phyloP scores from a whole-genome alignment of 2,797 vertebrate genomes.

The Sebastes reedi region DNA sequence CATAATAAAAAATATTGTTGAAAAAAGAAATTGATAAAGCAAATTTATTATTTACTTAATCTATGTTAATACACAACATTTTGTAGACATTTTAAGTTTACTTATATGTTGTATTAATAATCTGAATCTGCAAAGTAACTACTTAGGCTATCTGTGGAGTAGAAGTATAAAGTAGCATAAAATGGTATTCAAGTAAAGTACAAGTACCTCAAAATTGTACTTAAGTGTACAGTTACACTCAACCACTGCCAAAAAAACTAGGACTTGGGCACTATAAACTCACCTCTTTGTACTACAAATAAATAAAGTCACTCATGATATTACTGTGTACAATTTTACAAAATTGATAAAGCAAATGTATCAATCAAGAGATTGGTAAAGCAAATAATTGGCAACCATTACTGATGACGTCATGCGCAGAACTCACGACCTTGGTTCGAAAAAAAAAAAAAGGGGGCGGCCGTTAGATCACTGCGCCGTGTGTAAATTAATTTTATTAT shows the following conservation, averaged over 20 bases:
- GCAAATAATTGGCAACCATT: slow-evolving; percentile 34
- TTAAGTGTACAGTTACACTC: not conserved
- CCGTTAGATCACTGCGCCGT: no score
- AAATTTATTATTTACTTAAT: not conserved
- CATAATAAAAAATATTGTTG: no score
- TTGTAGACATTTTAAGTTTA: not conserved
- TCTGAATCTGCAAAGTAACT: not conserved
- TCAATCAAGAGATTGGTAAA: not conserved
- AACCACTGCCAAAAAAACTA: not conserved
- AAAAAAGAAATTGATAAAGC: not conserved
- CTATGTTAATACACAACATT: not conserved
- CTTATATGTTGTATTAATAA: not conserved
- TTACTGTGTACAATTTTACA: not conserved
- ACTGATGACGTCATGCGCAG: slow-evolving; percentile 74
- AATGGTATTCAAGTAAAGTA: not conserved
- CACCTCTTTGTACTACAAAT: not conserved
- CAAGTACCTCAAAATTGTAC: not conserved
- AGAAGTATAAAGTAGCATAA: not conserved
- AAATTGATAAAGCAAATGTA: not conserved
- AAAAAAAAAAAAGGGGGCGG: not conserved
- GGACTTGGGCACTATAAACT: not conserved
- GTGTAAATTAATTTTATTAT: no score
- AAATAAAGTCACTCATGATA: not conserved
- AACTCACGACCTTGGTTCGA: slow-evolving; percentile 51
- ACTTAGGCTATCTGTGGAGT: not conserved